Conservation (phyloP, 2,888 invertebrate species). For the Hypsopygia costalis region DNA sequence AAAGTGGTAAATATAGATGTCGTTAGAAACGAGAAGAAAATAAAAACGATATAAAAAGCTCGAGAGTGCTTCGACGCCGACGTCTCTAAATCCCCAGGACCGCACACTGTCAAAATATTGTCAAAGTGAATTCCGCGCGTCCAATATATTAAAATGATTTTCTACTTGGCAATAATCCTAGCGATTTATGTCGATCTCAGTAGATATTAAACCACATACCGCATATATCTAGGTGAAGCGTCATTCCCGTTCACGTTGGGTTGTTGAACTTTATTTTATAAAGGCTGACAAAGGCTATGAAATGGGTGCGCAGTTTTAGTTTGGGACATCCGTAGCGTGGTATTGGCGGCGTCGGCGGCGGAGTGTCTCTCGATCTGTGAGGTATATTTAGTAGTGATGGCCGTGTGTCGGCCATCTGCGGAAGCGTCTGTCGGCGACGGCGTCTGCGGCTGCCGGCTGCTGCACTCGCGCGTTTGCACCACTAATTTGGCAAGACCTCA, state of each 20-base stretch:
- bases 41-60: conserved; percentile 52
- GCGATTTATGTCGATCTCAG: conserved; percentile 76
- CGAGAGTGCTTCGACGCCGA: conserved; percentile 36
- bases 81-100: conserved; percentile 61
- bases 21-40: conserved; percentile 37
- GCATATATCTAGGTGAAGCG: conserved; percentile 68
- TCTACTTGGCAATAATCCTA: conserved; percentile 79
- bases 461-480: conserved; percentile 15
- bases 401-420: conserved; percentile 42
- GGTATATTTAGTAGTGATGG: conserved; percentile 61
- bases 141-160: conserved; percentile 78
- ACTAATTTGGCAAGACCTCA: conserved; percentile 41
- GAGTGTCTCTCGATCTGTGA: conserved; percentile 53
- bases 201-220: conserved; percentile 75
- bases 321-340: conserved; percentile 36
- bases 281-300: conserved; percentile 45
- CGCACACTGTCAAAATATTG: conserved; percentile 78
- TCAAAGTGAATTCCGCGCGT: conserved; percentile 76
- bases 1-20: conserved; percentile 36
- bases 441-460: conserved; percentile 25
- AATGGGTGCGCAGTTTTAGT: conserved; percentile 42
- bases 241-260: conserved; percentile 56
- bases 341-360: conserved; percentile 37
- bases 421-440: conserved; percentile 57
- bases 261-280: conserved; percentile 72